Evolutionary conservation across 2,113 vertebrate species (phyloP), one percentile per base, ranked within the genome.

Genomic region (Alosa alosa): DNA sequence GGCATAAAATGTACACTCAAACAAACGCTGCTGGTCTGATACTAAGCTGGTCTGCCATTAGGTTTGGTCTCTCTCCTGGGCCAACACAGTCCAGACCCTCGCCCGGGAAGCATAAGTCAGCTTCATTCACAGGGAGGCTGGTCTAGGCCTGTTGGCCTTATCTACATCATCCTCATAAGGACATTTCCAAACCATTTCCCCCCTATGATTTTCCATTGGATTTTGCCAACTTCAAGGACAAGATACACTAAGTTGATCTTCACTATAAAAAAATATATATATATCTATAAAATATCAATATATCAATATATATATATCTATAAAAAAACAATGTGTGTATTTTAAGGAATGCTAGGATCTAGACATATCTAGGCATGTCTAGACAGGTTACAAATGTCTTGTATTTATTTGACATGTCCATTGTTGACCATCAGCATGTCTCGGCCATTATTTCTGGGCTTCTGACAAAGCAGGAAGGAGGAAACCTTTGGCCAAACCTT

Each of bases 61-160:
- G 31, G 31, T 31, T 31, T 31, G 31, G 31, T 55, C 68, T 85
- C 86, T 78, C 60, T 89, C 85, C 85, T 85, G 86, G 91, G 90
- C 90, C 85, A 93, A 95, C 92, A 92, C 90, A 95, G 92, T 93
- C 93, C 94, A 95, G 94, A 92, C 92, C 92, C 90, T 88, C 72
- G 82, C 90, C 90, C 36, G 84, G 91, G 91, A 91, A 94, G 92
- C 94, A 92, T 85, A 86, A 90, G 89, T 92, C 92, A 94, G 91
- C 89, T 68, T 88, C 88, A 86, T 75, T 90, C 92, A 90, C 88
- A 92, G 86, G 78, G 88, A 89, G 86, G 13, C 88, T 90, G 90
- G 91, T 90, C 88, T 85, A 68, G 36, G 64, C 45, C 84, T 25
- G 57, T 41, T 83, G 36, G 60, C 50, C 82, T 84, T 86, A 88